Conservation (phyloP, 2,888 invertebrate genomes). For the Plutella xylostella region DNA sequence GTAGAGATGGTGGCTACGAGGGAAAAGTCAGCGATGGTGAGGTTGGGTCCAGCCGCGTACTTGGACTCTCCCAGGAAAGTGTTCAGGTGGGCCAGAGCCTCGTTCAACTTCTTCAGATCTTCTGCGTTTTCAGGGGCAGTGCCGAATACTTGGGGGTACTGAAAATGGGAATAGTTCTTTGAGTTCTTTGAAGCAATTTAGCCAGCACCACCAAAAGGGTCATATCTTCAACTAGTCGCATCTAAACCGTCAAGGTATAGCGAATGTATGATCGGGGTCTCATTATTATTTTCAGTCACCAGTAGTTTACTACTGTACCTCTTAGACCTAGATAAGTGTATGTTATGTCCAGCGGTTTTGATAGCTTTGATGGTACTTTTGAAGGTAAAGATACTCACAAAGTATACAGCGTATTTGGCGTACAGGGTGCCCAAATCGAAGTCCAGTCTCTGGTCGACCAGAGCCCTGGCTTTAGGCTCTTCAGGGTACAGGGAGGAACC, state of each 20-base stretch:
- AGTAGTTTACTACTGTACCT: not conserved
- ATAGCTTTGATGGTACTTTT: not conserved
- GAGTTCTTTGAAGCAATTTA: too few relatives aligned
- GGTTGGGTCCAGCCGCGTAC: slow-evolving; percentile 74
- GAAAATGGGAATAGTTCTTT: not conserved
- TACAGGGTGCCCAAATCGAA: slow-evolving; percentile 82
- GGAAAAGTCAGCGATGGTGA: slow-evolving; percentile 81
- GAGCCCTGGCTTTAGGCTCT: slow-evolving; percentile 76
- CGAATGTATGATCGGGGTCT: not conserved
- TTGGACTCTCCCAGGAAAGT: slow-evolving; percentile 72
- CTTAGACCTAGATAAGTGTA: not conserved
- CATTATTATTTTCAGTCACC: not conserved
- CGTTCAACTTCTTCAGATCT: slow-evolving; percentile 71
- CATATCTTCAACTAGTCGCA: too few relatives aligned
- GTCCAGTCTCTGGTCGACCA: slow-evolving; percentile 81
- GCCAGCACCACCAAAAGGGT: too few relatives aligned
- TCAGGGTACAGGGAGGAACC: slow-evolving; percentile 78
- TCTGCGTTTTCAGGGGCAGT: slow-evolving; percentile 67
- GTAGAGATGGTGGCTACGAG: slow-evolving; percentile 28
- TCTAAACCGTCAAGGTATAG: not conserved
- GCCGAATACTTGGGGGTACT: slow-evolving; percentile 26
- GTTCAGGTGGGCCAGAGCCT: slow-evolving; percentile 74
- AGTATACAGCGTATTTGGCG: slow-evolving; percentile 73
- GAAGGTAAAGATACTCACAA: slow-evolving; percentile 62
- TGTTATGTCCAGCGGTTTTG: not conserved